Base-by-base conservation (phyloP, 1,140 invertebrate species). In the Meteorus sp. region DNA sequence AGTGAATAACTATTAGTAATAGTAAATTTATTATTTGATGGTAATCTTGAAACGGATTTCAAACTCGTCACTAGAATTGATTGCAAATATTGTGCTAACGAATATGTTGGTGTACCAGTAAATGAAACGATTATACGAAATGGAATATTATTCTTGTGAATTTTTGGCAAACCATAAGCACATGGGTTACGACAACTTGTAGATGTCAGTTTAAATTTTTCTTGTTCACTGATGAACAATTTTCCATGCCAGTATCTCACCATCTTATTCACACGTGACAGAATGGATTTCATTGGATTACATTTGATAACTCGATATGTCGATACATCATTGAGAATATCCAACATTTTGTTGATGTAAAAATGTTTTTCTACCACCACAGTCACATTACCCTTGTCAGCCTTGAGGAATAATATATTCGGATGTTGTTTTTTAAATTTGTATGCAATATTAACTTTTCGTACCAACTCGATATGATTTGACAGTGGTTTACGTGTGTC, bases 371-470 rank as follows among this genome's bases (percentile, higher is more conserved):
- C 17, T 11, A 71, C 22, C 17, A 62, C 43, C 0, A 69, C 67
- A 3, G 63, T 69, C 1, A 59, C 45, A 33, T 66, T 68, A 5
- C 67, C 65, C 59, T 72, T 72, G 19, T 69, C 70, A 27, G 68
- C 62, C 53, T 45, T 48, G 1, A 62, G 53, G 22, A 69, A 60
- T 13, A 65, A 17, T 13, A 66, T 61, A 8, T 63, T 27, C 2
- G 44, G 22, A 27, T 66, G 50, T 15, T 44, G 19, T n/a, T 54
- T 51, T 3, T 53, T 41, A 44, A 66, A 59, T 23, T 19, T 9
- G 25, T 25, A 22, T 2, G 54, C 54, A 45, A 29, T 2, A 47
- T 11, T 23, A 17, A 56, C 39, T 39, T 59, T 62, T 50, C 27
- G 13, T 19, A 48, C 4, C 17, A 58, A 9, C 39, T 39, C 19